Evolutionary conservation across 1,140 invertebrate genomes (phyloP).

Genomic region (Caenorhabditis inopinata): DNA sequence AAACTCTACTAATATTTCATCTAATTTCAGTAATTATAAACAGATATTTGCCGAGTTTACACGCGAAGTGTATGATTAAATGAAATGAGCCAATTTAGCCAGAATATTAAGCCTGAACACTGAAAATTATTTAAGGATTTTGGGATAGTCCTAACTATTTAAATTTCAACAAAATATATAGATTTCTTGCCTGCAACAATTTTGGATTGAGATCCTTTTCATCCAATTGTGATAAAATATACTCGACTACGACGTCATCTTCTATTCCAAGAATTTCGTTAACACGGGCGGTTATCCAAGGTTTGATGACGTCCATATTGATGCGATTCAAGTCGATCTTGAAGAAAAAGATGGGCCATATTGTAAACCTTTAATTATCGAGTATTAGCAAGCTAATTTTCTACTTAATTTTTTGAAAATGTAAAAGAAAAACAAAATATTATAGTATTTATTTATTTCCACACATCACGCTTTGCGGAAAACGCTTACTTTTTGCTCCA

Average conservation of each 20-base stretch:
- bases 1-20: too few species aligned
- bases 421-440: neutral
- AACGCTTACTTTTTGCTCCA: constrained; percentile 85
- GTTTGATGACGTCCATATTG: constrained; percentile 93
- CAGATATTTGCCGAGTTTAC: too few species aligned
- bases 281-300: constrained; percentile 95
- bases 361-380: constrained; percentile 10
- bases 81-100: too few species aligned
- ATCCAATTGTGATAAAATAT: constrained; percentile 97
- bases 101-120: too few species aligned
- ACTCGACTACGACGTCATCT: constrained; percentile 96
- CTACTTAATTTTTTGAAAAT: neutral
- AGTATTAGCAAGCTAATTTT: neutral
- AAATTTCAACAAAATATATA: neutral
- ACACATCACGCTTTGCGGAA: too few species aligned
- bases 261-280: constrained; percentile 92
- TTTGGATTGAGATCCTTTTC: constrained; percentile 82
- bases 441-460: neutral
- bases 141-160: too few species aligned
- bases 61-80: too few species aligned
- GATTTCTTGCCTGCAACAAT: constrained; percentile 74
- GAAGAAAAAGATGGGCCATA: constrained; percentile 62
- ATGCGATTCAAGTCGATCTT: constrained; percentile 98
- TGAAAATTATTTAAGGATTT: too few species aligned
- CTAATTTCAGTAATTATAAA: too few species aligned